phyloP scores from a whole-genome alignment of 2,113 vertebrate species.

The Benitochromis conjunctus region DNA sequence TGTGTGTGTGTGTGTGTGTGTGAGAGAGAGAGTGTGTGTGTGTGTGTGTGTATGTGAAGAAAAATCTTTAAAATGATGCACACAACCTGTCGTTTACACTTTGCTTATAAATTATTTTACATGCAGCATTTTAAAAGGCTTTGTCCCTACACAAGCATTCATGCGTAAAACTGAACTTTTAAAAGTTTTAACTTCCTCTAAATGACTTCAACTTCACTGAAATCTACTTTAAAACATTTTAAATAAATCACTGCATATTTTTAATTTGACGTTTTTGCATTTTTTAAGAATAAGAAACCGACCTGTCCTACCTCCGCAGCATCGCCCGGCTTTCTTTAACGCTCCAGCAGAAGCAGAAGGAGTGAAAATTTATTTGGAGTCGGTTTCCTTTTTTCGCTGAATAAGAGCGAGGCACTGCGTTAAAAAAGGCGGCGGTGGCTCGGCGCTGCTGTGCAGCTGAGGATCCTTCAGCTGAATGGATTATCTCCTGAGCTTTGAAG shows the following conservation, averaged over 20 bases:
- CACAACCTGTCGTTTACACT: not conserved
- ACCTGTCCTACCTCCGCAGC: slow-evolving; percentile 42
- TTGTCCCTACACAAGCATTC: not conserved
- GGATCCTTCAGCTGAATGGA: slow-evolving; percentile 55
- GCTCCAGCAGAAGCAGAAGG: not conserved
- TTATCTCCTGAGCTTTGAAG: slow-evolving; percentile 67
- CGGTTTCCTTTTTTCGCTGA: slow-evolving; percentile 1
- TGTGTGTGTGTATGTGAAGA: not conserved
- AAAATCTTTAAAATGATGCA: not conserved
- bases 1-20: not conserved
- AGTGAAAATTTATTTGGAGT: not conserved
- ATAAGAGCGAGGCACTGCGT: slow-evolving; percentile 20
- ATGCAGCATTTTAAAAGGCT: not conserved
- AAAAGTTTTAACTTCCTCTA: not conserved
- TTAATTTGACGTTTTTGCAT: not conserved
- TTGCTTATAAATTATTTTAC: not conserved
- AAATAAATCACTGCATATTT: not conserved
- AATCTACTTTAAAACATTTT: not conserved
- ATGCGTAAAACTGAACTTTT: not conserved
- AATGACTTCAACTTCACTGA: not conserved
- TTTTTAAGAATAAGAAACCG: not conserved
- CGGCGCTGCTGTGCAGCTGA: slow-evolving; percentile 30
- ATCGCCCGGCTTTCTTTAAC: not conserved
- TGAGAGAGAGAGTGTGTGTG: not conserved
- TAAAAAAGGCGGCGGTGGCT: not conserved